A percentile compares a stretch with the other conserved stretches of the same genome.
phyloP scores from a whole-genome alignment of 2,797 vertebrate genomes.

The Neomorphus geoffroyi region DNA sequence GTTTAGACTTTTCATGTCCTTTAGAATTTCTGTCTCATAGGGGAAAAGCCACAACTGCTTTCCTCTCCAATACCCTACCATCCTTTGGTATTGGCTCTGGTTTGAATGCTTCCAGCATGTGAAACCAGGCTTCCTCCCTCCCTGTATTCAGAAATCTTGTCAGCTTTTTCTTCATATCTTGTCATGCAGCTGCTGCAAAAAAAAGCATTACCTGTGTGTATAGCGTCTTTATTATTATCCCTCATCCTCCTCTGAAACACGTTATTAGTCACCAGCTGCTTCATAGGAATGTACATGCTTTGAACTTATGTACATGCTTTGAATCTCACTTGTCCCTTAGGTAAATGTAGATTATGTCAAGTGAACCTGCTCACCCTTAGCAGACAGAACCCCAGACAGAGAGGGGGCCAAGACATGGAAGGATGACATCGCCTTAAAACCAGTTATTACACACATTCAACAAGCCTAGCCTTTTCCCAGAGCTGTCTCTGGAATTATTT shows the following conservation, averaged over 20 bases:
- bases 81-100: background rate
- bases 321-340: background rate
- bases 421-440: background rate
- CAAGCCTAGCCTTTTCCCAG: background rate
- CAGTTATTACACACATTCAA: background rate
- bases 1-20: background rate
- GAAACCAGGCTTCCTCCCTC: background rate
- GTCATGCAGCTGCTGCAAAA: background rate
- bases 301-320: background rate
- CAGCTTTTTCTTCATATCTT: background rate
- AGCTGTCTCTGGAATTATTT: background rate
- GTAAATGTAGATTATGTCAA: background rate
- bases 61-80: background rate
- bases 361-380: background rate
- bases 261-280: background rate
- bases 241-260: background rate
- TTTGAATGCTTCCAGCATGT: background rate
- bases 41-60: background rate
- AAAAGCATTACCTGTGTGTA: background rate
- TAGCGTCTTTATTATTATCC: background rate
- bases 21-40: background rate
- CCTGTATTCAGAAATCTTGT: background rate
- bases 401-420: background rate
- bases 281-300: background rate
- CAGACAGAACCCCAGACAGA: constrained; percentile 29